A percentile compares a stretch with the other conserved stretches of the same genome.
Evolutionary conservation across 2,888 invertebrate genomes (phyloP).

Genomic region (Melipona beecheii): DNA sequence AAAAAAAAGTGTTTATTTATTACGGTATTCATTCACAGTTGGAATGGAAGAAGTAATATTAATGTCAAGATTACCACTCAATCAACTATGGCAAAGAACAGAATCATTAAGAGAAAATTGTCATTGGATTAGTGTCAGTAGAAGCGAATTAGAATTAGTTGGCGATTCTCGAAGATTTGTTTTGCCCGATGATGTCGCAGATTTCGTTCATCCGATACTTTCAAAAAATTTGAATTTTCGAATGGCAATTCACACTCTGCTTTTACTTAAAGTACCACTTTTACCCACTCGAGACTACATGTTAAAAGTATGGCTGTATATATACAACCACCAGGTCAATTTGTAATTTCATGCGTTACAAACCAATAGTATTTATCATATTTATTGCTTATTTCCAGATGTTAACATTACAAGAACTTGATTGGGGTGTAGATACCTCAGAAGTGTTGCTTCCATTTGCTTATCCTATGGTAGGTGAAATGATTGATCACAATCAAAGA

Average conservation of each 20-base stretch:
- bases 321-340: neutral
- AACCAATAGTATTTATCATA: neutral
- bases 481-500: slow-evolving; percentile 70
- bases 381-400: slow-evolving; percentile 62
- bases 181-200: slow-evolving; percentile 87
- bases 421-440: slow-evolving; percentile 78
- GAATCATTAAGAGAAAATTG: slow-evolving; percentile 90
- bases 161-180: slow-evolving; percentile 89
- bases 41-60: slow-evolving; percentile 88
- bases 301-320: slow-evolving; percentile 68
- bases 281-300: slow-evolving; percentile 83
- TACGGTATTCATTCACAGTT: slow-evolving; percentile 78
- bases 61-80: slow-evolving; percentile 88
- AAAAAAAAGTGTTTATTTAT: neutral
- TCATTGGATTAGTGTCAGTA: slow-evolving; percentile 88
- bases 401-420: slow-evolving; percentile 72
- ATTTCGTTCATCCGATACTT: slow-evolving; percentile 89
- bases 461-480: slow-evolving; percentile 76
- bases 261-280: slow-evolving; percentile 87
- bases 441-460: slow-evolving; percentile 79
- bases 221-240: slow-evolving; percentile 86
- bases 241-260: slow-evolving; percentile 87
- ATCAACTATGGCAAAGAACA: slow-evolving; percentile 90
- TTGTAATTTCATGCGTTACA: neutral
- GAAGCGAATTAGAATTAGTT: slow-evolving; percentile 84